Base-by-base conservation (phyloP, 1,140 invertebrate genomes). In the Mycetomoellerius zeteki region DNA sequence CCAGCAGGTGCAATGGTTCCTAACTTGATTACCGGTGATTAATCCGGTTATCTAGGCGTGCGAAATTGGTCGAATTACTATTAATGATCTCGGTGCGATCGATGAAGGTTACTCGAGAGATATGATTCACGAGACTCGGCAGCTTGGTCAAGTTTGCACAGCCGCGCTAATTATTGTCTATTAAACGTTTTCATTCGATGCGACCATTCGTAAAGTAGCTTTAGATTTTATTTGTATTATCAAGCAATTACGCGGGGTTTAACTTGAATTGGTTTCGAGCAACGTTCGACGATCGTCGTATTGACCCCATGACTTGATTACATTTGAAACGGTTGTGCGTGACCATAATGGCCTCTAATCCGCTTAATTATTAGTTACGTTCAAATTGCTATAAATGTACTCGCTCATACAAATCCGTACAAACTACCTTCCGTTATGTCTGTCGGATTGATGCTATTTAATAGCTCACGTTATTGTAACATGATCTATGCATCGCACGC, bases 351-450 rank as follows among this genome's bases (percentile, higher is more conserved):
- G 88, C 0, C 67, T 73, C 64, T 88, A 76, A 89, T 88, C 86
- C 67, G 86, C 71, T 88, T 89, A 89, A 89, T 88, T 89, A 89
- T 89, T 88, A 88, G 88, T 87, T 73, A 89, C 73, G 86, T 77
- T 85, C 64, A 82, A 52, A 84, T 84, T 27, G 64, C 54, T 50
- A 85, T 76, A 58, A 81, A 76, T 80, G 62, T 62, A 80, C 67
- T 60, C 56, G 78, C 52, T 82, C 65, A 69, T 72, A 75, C 76
- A 78, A 84, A 87, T 75, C 77, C 47, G 50, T 72, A 27, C 14
- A 27, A 77, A 78, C 73, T 37, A 30, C 2, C 84, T 65, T 14
- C n/a, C 67, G 76, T 81, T 81, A 72, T 72, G 24, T 62, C 37
- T 19, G 37, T 50, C 19, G 56, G 24, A 73, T 33, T 75, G 69